Percentiles rank a stretch among this genome's conserved stretches.
Conservation (phyloP, 2,797 vertebrate genomes). For the Labroides dimidiatus region DNA sequence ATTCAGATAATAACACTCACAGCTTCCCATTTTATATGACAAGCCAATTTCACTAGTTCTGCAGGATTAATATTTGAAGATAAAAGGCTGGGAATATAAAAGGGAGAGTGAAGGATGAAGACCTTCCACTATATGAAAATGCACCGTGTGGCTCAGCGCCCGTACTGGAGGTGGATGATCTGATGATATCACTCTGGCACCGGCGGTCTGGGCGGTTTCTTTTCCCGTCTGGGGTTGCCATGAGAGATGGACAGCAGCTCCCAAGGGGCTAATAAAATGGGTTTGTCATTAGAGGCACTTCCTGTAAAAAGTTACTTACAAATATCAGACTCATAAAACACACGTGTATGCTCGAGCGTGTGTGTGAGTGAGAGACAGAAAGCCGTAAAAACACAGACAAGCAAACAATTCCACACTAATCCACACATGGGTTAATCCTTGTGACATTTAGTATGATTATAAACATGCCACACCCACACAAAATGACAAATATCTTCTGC, state of each 20-base stretch:
- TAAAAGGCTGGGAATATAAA: constrained; percentile 50
- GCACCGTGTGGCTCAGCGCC: constrained; percentile 70
- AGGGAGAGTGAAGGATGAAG: constrained; percentile 62
- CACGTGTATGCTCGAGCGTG: not conserved
- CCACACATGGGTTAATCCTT: constrained; percentile 31
- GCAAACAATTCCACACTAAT: constrained; percentile 16
- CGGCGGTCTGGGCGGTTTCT: constrained; percentile 64
- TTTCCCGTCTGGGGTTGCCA: constrained; percentile 72
- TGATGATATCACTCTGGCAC: constrained; percentile 78
- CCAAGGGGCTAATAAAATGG: constrained; percentile 58
- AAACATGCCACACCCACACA: constrained; percentile 9
- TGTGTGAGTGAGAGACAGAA: constrained; percentile 1
- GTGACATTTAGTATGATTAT: constrained; percentile 16
- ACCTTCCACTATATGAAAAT: constrained; percentile 78
- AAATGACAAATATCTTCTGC: not conserved
- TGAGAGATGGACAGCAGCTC: constrained; percentile 75
- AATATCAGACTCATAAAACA: constrained; percentile 72
- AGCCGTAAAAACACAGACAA: constrained; percentile 5
- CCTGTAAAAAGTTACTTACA: constrained; percentile 77
- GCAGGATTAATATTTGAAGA: constrained; percentile 75
- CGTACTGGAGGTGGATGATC: constrained; percentile 72
- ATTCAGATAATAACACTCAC: constrained; percentile 45
- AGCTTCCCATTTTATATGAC: constrained; percentile 70
- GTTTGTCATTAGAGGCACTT: constrained; percentile 69
- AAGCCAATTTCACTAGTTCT: constrained; percentile 71